Percentiles rank a stretch among this genome's conserved stretches.
Conservation (phyloP, 2,888 invertebrate genomes). For the Himalopsyche kuldschensis region DNA sequence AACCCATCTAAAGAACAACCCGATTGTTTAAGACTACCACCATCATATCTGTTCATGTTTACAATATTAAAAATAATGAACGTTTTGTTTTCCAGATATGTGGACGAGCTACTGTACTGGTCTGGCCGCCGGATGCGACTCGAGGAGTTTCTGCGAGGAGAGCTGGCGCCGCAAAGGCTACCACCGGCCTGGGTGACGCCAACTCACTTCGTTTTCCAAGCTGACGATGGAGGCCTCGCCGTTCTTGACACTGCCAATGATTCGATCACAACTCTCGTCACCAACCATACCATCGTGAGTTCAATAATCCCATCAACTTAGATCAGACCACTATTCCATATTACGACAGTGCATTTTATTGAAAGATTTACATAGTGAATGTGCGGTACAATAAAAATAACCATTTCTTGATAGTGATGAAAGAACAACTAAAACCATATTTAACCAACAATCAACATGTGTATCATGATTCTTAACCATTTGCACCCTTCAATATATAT, state of each 20-base stretch:
- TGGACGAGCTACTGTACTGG: constrained; percentile 88
- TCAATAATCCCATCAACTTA: background rate
- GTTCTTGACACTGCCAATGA: constrained; percentile 79
- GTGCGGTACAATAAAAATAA: too few species aligned
- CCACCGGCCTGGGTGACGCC: constrained; percentile 82
- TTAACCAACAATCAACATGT: too few species aligned
- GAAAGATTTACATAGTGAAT: too few species aligned
- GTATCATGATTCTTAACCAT: too few species aligned
- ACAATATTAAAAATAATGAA: background rate
- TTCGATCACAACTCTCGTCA: constrained; percentile 76
- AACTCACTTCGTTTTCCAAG: constrained; percentile 82
- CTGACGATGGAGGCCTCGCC: constrained; percentile 81
- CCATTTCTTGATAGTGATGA: too few species aligned
- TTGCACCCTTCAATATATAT: too few species aligned
- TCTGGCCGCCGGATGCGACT: constrained; percentile 83
- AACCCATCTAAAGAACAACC: too few species aligned
- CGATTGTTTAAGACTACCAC: too few species aligned
- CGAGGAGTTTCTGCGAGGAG: constrained; percentile 81
- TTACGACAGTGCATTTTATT: too few species aligned
- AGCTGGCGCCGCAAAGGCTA: constrained; percentile 70
- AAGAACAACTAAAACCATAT: too few species aligned
- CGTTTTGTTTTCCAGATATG: constrained; percentile 62
- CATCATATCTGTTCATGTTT: too few species aligned
- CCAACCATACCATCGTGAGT: constrained; percentile 84
- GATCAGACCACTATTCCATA: too few species aligned